Percentiles rank a stretch among this genome's conserved stretches.
phyloP scores from a whole-genome alignment of 2,113 vertebrate species.

The Notothenia rossii region DNA sequence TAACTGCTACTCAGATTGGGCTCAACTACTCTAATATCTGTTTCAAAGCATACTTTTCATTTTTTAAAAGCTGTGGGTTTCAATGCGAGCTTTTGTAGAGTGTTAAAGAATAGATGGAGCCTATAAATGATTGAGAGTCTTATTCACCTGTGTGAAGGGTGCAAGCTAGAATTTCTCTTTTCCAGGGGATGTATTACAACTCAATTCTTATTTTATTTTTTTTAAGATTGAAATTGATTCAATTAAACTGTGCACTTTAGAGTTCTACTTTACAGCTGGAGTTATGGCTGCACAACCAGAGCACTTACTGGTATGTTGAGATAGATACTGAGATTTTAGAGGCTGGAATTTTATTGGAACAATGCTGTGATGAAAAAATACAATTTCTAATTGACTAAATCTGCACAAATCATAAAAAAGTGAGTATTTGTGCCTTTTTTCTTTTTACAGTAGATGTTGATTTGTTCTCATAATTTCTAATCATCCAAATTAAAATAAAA shows the following conservation, averaged over 20 bases:
- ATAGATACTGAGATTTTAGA: not conserved
- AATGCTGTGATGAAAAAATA: not conserved
- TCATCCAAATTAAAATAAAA: not conserved
- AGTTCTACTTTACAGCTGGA: constrained; percentile 28
- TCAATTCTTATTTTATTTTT: constrained; percentile 15
- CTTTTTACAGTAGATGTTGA: not conserved
- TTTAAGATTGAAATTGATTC: constrained; percentile 42
- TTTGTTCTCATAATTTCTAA: not conserved
- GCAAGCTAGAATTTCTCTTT: constrained; percentile 42
- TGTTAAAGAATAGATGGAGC: constrained; percentile 79
- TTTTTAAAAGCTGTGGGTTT: constrained; percentile 69
- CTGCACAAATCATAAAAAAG: not conserved
- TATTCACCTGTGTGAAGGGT: constrained; percentile 53
- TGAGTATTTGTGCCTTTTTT: not conserved
- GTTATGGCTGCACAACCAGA: constrained; percentile 18
- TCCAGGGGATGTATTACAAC: constrained; percentile 39
- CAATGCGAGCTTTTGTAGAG: constrained; percentile 69
- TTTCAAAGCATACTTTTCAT: constrained; percentile 74
- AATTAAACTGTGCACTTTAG: constrained; percentile 38
- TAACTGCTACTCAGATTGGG: constrained; percentile 55
- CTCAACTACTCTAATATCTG: constrained; percentile 65
- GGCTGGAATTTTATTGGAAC: not conserved
- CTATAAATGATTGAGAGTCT: constrained; percentile 71
- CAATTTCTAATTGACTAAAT: not conserved
- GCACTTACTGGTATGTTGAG: not conserved